A percentile compares a stretch with the other conserved stretches of the same genome.
Conservation (phyloP, 2,113 vertebrate genomes). For the Hassar affinis region DNA sequence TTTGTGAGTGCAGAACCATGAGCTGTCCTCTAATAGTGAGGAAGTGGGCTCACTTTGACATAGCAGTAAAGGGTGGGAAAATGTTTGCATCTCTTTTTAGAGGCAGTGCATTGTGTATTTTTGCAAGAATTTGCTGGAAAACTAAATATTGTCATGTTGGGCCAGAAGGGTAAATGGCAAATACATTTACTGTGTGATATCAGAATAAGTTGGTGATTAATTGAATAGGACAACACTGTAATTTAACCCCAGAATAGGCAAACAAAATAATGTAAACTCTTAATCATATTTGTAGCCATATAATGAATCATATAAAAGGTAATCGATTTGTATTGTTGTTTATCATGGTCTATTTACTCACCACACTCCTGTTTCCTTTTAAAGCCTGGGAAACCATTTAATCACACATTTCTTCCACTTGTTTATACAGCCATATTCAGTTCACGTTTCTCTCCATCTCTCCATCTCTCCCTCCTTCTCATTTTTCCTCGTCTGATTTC, state of each 20-base stretch:
- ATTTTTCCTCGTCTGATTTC: not conserved
- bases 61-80: constrained; percentile 5
- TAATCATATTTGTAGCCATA: not conserved
- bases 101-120: constrained; percentile 7
- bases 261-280: not conserved
- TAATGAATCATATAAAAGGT: not conserved
- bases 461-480: not conserved
- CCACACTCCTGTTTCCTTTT: not conserved
- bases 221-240: not conserved
- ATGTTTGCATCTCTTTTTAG: not conserved
- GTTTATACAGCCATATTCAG: not conserved
- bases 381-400: not conserved
- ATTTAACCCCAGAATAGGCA: not conserved
- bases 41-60: constrained; percentile 6
- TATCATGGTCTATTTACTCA: not conserved
- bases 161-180: not conserved
- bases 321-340: not conserved
- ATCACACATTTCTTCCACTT: not conserved
- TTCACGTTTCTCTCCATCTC: not conserved
- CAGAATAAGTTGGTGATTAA: not conserved
- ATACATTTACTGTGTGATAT: not conserved
- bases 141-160: not conserved
- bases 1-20: not conserved
- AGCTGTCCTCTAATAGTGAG: not conserved
- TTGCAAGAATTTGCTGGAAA: constrained; percentile 9